Evolutionary conservation across 2,797 vertebrate species (phyloP).

Genomic region (Pantherophis vulpinus): DNA sequence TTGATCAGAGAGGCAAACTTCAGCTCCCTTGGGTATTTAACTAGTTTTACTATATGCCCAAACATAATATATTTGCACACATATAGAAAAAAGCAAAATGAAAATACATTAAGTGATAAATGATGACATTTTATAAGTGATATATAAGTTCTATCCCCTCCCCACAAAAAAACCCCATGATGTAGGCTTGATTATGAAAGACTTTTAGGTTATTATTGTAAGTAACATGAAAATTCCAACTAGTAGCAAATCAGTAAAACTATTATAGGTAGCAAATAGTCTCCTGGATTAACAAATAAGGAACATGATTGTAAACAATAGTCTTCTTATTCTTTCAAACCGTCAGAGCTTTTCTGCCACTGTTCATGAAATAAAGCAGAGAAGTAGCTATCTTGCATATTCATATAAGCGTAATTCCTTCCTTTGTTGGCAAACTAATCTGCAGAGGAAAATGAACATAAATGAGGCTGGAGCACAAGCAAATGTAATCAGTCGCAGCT

Average conservation of each 20-base stretch:
- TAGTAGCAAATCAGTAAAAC: neutral
- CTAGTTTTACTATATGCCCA: neutral
- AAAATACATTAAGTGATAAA: neutral
- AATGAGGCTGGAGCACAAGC: slow-evolving; percentile 3
- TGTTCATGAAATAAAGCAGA: neutral
- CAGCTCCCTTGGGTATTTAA: neutral
- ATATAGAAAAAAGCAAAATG: neutral
- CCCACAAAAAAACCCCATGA: neutral
- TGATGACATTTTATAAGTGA: neutral
- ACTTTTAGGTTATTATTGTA: neutral
- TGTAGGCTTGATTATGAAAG: neutral
- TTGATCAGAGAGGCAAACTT: neutral
- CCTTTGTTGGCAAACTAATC: neutral
- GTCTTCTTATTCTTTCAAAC: neutral
- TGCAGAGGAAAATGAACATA: neutral
- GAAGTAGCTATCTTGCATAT: neutral
- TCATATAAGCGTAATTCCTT: neutral
- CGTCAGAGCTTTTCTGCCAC: neutral
- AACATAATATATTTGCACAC: neutral
- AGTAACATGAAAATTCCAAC: neutral
- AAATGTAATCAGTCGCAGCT: neutral
- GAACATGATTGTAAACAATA: neutral
- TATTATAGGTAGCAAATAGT: neutral
- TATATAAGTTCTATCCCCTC: neutral
- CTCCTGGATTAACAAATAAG: neutral